phyloP scores from a whole-genome alignment of 2,888 invertebrate genomes.

The Leptopilina drosophilae region DNA sequence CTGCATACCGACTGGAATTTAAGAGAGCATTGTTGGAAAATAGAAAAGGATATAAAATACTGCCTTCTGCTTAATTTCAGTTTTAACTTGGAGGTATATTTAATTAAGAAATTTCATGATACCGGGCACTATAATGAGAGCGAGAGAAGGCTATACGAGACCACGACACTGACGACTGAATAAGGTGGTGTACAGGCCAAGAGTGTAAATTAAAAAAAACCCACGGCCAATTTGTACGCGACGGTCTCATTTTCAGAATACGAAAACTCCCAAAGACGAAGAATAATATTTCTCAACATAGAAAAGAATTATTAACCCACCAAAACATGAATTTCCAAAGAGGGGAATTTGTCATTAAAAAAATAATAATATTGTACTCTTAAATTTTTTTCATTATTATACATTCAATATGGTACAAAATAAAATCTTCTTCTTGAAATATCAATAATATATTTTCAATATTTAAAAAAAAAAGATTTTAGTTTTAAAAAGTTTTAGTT shows the following conservation, averaged over 20 bases:
- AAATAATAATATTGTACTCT: no score
- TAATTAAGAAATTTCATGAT: constrained; percentile 73
- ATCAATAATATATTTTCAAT: no score
- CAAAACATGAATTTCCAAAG: no score
- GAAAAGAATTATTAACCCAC: constrained; percentile 23
- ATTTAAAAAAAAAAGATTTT: no score
- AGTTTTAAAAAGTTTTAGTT: no score
- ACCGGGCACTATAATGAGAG: constrained; percentile 54
- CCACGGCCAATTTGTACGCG: constrained; percentile 57
- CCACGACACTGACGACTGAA: constrained; percentile 37
- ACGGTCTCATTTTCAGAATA: constrained; percentile 52
- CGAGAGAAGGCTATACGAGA: constrained; percentile 19
- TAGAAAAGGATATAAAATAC: constrained; percentile 64
- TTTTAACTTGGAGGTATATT: constrained; percentile 71
- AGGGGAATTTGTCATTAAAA: no score
- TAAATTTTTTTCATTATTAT: no score
- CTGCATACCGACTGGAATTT: constrained; percentile 57
- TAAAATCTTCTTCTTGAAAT: no score
- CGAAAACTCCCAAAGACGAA: constrained; percentile 22
- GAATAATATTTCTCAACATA: background rate
- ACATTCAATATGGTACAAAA: no score
- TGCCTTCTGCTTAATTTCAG: constrained; percentile 71
- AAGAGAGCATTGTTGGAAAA: constrained; percentile 66
- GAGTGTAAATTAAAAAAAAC: constrained; percentile 61
- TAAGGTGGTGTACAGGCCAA: constrained; percentile 49